Conservation (phyloP, 2,888 invertebrate species). For the Allolobophora icterica region DNA sequence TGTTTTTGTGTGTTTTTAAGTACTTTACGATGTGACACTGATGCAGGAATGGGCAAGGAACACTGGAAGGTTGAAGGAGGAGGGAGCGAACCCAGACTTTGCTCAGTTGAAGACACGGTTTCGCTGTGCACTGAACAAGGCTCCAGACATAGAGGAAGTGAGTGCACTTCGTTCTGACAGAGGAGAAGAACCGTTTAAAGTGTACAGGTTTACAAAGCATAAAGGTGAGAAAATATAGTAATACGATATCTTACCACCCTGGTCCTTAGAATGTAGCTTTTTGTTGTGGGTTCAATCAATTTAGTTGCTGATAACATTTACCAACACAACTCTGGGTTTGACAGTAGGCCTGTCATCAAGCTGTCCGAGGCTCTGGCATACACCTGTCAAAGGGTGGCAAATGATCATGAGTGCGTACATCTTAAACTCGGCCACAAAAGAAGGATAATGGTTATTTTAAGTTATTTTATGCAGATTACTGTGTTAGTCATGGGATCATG, state of each 20-base stretch:
- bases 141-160: constrained; percentile 59
- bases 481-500: too few relatives aligned
- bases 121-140: constrained; percentile 62
- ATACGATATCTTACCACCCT: background rate
- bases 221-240: constrained; percentile 33
- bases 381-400: too few relatives aligned
- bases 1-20: background rate
- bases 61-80: constrained; percentile 51
- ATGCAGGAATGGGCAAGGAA: constrained; percentile 62
- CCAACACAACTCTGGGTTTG: too few relatives aligned
- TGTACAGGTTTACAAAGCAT: constrained; percentile 36
- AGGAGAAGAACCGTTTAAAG: constrained; percentile 41
- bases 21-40: background rate
- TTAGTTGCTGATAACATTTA: too few relatives aligned
- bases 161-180: constrained; percentile 30
- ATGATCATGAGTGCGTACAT: too few relatives aligned
- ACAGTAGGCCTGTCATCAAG: too few relatives aligned
- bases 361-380: too few relatives aligned
- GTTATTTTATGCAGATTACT: too few relatives aligned
- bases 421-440: too few relatives aligned
- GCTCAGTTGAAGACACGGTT: constrained; percentile 63
- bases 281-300: too few relatives aligned
- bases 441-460: too few relatives aligned
- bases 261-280: too few relatives aligned
- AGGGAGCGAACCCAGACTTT: constrained; percentile 55